A percentile compares a stretch with the other conserved stretches of the same genome.
phyloP scores from a whole-genome alignment of 2,113 vertebrate species.

The Ploceus nigricollis region DNA sequence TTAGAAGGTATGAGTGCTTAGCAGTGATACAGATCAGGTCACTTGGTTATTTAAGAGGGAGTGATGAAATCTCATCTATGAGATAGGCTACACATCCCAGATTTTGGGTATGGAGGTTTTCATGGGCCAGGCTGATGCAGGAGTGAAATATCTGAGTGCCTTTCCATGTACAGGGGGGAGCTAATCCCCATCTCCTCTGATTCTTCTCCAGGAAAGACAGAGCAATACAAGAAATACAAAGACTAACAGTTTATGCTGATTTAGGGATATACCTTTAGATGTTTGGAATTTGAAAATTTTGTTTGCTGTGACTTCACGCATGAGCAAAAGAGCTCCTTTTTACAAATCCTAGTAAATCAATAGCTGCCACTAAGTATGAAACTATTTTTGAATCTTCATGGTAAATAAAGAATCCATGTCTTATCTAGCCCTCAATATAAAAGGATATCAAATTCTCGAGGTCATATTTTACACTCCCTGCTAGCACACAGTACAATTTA shows the following conservation, averaged over 20 bases:
- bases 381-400: not conserved
- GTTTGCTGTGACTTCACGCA: not conserved
- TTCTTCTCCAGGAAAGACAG: not conserved
- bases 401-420: slow-evolving; percentile 23
- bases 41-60: not conserved
- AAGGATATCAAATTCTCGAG: not conserved
- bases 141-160: not conserved
- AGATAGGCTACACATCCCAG: not conserved
- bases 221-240: not conserved
- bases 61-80: not conserved
- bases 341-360: not conserved
- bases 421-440: not conserved
- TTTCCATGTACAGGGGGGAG: not conserved
- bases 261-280: not conserved
- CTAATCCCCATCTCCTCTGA: not conserved
- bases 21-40: not conserved
- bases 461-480: not conserved
- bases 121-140: not conserved
- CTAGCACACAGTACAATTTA: not conserved
- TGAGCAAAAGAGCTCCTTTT: not conserved
- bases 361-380: not conserved
- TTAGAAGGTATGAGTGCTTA: not conserved
- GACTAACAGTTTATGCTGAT: not conserved
- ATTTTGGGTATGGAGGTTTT: not conserved
- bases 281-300: not conserved